These are phyloP conservation scores for Parelbella ahira DNA, from an alignment of 2,888 invertebrate genomes.

Conservation along the genomic window DNA sequence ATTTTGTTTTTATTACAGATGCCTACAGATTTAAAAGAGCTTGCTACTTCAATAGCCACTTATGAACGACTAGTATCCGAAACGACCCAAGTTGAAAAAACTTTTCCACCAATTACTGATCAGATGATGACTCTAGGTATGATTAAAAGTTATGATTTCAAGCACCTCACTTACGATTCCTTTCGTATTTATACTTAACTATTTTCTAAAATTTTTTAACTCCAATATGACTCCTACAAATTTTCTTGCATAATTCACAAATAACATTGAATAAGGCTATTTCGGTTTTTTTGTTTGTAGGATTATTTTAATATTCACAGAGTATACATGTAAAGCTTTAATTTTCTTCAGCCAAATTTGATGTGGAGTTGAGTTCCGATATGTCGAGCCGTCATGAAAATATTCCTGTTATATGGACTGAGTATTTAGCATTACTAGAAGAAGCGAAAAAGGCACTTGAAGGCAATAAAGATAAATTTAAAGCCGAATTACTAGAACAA, in stretches of 20 bases:
- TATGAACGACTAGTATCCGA: constrained; percentile 86
- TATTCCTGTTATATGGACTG: constrained; percentile 84
- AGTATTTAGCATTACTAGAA: constrained; percentile 84
- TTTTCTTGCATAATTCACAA: no score
- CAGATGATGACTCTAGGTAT: constrained; percentile 85
- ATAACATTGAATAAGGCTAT: no score
- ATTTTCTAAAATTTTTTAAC: no score
- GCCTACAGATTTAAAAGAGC: constrained; percentile 87
- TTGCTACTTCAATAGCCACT: constrained; percentile 84
- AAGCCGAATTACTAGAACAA: constrained; percentile 84
- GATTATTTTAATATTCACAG: no score
- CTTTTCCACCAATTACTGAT: constrained; percentile 88
- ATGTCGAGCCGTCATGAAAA: constrained; percentile 79
- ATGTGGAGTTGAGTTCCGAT: constrained; percentile 83
- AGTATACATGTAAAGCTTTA: no score
- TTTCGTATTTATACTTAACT: no score
- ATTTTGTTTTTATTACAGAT: constrained; percentile 58
- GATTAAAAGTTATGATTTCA: no score
- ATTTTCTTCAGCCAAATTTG: constrained; percentile 81
- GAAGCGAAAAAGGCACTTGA: constrained; percentile 88
- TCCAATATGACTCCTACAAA: no score
- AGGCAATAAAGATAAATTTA: constrained; percentile 86
- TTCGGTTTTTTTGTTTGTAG: no score
- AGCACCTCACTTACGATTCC: no score
- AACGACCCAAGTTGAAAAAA: constrained; percentile 81